Percentiles rank a stretch among this genome's conserved stretches.
Evolutionary conservation across 2,113 vertebrate species (phyloP).

Genomic region (Eubucco bourcierii): DNA sequence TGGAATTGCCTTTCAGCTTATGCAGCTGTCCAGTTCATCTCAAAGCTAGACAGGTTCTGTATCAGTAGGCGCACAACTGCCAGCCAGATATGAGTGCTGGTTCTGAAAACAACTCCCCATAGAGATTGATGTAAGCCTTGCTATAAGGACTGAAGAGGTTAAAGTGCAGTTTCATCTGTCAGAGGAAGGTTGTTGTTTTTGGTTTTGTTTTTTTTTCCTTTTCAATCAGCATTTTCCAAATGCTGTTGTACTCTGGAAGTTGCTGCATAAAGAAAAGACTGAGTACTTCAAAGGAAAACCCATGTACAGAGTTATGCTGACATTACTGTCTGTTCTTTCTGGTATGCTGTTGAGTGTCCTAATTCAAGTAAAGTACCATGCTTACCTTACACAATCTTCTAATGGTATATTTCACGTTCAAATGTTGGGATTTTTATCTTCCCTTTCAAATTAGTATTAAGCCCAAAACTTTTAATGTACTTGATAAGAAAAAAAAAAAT

Average conservation of each 20-base stretch:
- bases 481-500: not conserved
- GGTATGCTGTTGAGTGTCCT: not conserved
- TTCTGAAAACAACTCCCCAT: rapidly evolving
- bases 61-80: not conserved
- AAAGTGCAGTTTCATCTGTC: not conserved
- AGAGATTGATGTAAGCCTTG: not conserved
- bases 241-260: not conserved
- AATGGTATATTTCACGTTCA: not conserved
- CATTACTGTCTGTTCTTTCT: not conserved
- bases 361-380: not conserved
- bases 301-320: not conserved
- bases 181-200: not conserved
- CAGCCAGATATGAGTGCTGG: rapidly evolving
- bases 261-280: not conserved
- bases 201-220: not conserved
- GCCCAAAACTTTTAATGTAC: not conserved
- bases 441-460: not conserved
- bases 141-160: not conserved
- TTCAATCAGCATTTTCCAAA: not conserved
- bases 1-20: not conserved
- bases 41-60: not conserved
- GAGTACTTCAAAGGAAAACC: not conserved
- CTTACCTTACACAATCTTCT: not conserved
- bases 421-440: not conserved
- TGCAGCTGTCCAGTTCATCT: not conserved